These are phyloP conservation scores for Peromyscus attwateri DNA, from an alignment of 2,797 vertebrate genomes.

Conservation along the genomic window DNA sequence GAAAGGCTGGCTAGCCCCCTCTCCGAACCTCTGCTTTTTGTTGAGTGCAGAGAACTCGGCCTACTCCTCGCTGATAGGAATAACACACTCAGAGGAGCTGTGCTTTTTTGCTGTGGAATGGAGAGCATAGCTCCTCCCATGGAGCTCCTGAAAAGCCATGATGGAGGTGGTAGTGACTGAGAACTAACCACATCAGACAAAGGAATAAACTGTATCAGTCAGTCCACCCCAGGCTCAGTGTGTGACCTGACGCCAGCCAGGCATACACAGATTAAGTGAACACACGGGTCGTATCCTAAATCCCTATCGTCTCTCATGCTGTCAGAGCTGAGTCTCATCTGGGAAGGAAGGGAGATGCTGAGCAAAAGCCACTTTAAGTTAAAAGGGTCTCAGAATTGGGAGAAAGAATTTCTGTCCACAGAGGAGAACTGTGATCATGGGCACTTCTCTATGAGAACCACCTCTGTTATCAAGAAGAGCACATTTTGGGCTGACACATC, in stretches of 20 bases:
- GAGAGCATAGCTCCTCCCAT: neutral
- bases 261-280: neutral
- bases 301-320: rapidly evolving
- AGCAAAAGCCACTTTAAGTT: neutral
- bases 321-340: neutral
- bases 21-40: neutral
- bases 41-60: rapidly evolving
- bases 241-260: neutral
- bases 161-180: too few relatives aligned
- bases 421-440: rapidly evolving
- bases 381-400: neutral
- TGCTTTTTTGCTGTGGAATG: too few relatives aligned
- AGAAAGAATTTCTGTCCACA: neutral
- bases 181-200: neutral
- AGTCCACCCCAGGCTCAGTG: rapidly evolving
- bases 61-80: neutral
- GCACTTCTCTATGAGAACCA: rapidly evolving
- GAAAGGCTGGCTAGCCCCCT: neutral
- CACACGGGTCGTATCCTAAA: too few relatives aligned
- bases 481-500: neutral
- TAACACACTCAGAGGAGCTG: neutral
- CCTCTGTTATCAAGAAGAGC: rapidly evolving
- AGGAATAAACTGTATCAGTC: neutral
- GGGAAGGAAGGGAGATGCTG: neutral
- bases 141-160: neutral